Conservation (phyloP, 2,113 vertebrate species). For the Antidorcas marsupialis region DNA sequence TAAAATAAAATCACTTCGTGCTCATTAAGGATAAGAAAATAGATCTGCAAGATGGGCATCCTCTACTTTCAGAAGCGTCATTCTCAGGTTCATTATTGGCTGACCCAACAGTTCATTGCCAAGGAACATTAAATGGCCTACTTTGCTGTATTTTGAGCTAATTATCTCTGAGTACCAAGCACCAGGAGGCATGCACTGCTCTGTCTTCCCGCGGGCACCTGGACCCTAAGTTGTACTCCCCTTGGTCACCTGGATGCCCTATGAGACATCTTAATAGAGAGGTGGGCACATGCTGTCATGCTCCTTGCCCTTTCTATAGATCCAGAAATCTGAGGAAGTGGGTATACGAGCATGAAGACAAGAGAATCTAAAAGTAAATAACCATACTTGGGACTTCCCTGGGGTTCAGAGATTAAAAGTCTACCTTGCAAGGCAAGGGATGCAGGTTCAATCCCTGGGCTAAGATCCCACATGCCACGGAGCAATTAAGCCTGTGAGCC, state of each 20-base stretch:
- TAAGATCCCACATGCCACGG: background rate
- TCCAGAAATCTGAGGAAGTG: background rate
- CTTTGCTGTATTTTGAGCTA: background rate
- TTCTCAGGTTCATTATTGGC: background rate
- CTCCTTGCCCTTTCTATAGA: fast-evolving
- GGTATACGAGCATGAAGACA: too few species aligned
- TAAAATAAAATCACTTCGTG: background rate
- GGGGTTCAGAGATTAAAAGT: background rate
- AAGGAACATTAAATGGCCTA: background rate
- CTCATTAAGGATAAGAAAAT: background rate
- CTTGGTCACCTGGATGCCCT: fast-evolving
- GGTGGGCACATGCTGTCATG: fast-evolving
- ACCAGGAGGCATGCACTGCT: fast-evolving
- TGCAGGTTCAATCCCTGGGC: background rate
- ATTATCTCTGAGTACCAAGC: background rate
- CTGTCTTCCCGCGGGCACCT: background rate
- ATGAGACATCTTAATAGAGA: fast-evolving
- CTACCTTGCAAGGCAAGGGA: background rate
- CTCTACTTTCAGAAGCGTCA: background rate
- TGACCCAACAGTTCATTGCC: background rate
- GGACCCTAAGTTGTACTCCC: background rate
- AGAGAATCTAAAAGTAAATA: background rate
- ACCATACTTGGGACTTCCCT: background rate
- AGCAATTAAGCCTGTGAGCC: background rate
- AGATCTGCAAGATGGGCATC: background rate